Conservation (phyloP, 2,888 invertebrate genomes). For the Diarsia brunnea region DNA sequence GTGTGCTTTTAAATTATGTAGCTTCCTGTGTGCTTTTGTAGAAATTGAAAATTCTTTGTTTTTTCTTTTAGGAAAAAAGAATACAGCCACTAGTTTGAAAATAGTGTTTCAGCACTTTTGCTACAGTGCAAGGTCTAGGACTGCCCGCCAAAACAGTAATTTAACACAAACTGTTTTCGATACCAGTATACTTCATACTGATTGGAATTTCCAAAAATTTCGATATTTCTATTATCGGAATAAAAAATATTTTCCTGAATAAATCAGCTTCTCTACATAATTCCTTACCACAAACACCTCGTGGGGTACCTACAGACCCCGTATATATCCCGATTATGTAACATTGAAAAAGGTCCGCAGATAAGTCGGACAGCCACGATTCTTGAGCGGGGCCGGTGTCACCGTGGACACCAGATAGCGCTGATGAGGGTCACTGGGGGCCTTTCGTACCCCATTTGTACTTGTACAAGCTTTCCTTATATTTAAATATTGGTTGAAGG, state of each 20-base stretch:
- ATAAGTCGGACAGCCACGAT: conserved; percentile 61
- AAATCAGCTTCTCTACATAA: background rate
- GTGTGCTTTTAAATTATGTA: conserved; percentile 36
- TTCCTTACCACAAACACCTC: conserved; percentile 12
- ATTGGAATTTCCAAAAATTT: background rate
- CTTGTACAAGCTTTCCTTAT: conserved; percentile 54
- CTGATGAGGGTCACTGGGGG: conserved; percentile 69
- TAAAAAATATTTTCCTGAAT: background rate
- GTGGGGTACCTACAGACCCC: background rate
- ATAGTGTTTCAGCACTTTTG: background rate
- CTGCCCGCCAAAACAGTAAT: background rate
- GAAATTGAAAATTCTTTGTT: background rate
- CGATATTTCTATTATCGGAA: background rate
- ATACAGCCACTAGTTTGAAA: background rate
- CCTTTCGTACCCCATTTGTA: conserved; percentile 52
- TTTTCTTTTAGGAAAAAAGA: background rate
- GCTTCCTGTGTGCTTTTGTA: conserved; percentile 6
- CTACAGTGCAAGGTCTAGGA: background rate
- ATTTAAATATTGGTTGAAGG: conserved; percentile 46
- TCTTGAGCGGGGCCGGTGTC: conserved; percentile 58
- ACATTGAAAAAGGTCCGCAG: conserved; percentile 66
- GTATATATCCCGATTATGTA: conserved; percentile 58
- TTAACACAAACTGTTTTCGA: background rate
- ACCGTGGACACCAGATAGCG: conserved; percentile 70
- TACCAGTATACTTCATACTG: background rate